Evolutionary conservation across 2,113 vertebrate species (phyloP).

Genomic region (Tretioscincus oriximinensis): DNA sequence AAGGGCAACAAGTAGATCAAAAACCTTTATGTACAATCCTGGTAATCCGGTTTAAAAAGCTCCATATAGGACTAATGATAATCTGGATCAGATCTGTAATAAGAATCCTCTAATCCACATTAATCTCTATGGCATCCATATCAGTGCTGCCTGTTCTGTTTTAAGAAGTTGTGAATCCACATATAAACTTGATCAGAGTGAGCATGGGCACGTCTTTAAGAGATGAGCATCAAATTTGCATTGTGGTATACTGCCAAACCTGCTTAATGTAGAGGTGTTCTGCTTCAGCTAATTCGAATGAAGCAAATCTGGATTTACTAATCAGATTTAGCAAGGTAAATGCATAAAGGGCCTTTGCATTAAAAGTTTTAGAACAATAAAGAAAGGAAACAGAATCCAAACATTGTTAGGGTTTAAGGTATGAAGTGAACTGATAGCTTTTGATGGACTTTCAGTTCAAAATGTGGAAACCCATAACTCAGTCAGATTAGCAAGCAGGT

Average conservation of each 20-base stretch:
- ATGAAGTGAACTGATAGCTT: neutral
- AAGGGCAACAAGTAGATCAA: neutral
- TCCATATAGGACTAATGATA: too few relatives aligned
- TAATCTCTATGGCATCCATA: too few relatives aligned
- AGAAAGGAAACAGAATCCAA: neutral
- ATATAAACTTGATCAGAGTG: too few relatives aligned
- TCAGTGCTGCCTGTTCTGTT: too few relatives aligned
- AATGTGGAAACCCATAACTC: conserved; percentile 1
- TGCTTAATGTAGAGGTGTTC: too few relatives aligned
- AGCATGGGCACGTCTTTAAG: too few relatives aligned
- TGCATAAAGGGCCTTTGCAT: neutral
- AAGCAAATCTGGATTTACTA: neutral
- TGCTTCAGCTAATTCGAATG: neutral
- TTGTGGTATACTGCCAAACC: too few relatives aligned
- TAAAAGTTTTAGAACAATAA: neutral
- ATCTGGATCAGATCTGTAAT: too few relatives aligned
- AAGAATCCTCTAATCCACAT: too few relatives aligned
- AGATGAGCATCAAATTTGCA: too few relatives aligned
- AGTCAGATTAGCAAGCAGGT: fast-evolving
- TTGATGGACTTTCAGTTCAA: fast-evolving
- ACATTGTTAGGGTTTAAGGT: neutral
- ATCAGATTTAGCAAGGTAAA: neutral
- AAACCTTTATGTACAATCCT: neutral
- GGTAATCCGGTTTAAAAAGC: neutral
- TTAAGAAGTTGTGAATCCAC: too few relatives aligned